Percentiles rank a stretch among this genome's conserved stretches.
These are phyloP conservation scores for Agrypnia vestita DNA, from an alignment of 1,140 invertebrate species.

Conservation along the genomic window DNA sequence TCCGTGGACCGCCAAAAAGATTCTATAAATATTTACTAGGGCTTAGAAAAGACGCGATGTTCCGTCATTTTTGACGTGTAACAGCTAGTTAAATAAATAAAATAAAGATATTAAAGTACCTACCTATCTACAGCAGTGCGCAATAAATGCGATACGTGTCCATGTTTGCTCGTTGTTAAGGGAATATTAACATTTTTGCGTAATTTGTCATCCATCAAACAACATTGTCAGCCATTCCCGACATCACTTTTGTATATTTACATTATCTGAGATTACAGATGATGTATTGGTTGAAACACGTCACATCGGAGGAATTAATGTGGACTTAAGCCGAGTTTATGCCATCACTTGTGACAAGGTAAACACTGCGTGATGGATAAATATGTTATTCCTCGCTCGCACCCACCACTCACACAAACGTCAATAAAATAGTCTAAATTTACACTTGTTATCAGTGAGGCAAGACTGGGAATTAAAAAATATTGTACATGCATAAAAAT, in stretches of 20 bases:
- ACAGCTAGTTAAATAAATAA: too few relatives aligned
- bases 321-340: constrained; percentile 19
- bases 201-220: constrained; percentile 59
- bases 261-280: constrained; percentile 51
- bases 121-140: not conserved
- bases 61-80: too few relatives aligned
- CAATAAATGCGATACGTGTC: not conserved
- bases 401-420: not conserved
- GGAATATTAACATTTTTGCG: constrained; percentile 44
- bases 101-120: too few relatives aligned
- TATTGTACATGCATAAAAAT: too few relatives aligned
- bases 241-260: constrained; percentile 54
- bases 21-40: too few relatives aligned
- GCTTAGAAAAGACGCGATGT: too few relatives aligned
- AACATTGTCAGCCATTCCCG: constrained; percentile 44
- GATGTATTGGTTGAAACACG: constrained; percentile 53
- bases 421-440: too few relatives aligned
- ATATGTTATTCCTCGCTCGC: constrained; percentile 17
- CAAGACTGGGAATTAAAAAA: too few relatives aligned
- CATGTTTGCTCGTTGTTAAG: constrained; percentile 1
- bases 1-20: too few relatives aligned
- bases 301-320: constrained; percentile 37
- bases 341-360: constrained; percentile 11
- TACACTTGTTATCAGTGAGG: too few relatives aligned
- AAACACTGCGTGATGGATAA: constrained; percentile 33